phyloP scores from a whole-genome alignment of 2,797 vertebrate species.

The Sebastiscus albofasciatus region DNA sequence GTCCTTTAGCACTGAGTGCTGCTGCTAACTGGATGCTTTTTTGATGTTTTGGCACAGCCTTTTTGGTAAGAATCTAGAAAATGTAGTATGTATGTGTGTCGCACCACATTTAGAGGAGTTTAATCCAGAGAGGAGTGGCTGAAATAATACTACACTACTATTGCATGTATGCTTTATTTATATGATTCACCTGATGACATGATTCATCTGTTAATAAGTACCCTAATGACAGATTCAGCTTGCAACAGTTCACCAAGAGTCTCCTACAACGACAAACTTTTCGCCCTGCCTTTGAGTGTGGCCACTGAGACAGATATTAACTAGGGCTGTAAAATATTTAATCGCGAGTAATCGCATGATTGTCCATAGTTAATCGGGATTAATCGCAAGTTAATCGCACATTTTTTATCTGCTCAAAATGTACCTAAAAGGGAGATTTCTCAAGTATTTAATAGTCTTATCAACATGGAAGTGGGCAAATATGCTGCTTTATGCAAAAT shows the following conservation, averaged over 20 bases:
- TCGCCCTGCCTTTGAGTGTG: neutral
- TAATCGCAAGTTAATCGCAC: too few relatives aligned
- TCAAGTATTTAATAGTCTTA: too few relatives aligned
- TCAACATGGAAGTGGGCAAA: too few relatives aligned
- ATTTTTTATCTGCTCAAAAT: too few relatives aligned
- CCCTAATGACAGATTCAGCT: neutral
- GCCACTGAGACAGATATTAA: neutral
- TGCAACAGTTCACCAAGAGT: neutral
- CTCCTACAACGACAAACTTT: neutral
- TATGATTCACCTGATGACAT: neutral
- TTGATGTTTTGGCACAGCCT: neutral
- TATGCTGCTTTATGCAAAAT: too few relatives aligned
- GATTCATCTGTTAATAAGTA: neutral
- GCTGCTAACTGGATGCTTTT: neutral
- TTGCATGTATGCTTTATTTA: neutral
- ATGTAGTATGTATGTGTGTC: neutral
- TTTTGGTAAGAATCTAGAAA: neutral
- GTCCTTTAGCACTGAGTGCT: neutral
- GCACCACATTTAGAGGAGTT: neutral
- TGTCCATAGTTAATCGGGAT: too few relatives aligned
- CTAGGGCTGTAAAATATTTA: too few relatives aligned
- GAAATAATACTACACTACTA: neutral
- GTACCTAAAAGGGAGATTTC: too few relatives aligned
- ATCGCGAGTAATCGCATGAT: too few relatives aligned
- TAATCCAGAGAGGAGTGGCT: neutral